Percentiles rank a stretch among this genome's conserved stretches.
Conservation (phyloP, 1,140 invertebrate species). For the Carposina sasakii region DNA sequence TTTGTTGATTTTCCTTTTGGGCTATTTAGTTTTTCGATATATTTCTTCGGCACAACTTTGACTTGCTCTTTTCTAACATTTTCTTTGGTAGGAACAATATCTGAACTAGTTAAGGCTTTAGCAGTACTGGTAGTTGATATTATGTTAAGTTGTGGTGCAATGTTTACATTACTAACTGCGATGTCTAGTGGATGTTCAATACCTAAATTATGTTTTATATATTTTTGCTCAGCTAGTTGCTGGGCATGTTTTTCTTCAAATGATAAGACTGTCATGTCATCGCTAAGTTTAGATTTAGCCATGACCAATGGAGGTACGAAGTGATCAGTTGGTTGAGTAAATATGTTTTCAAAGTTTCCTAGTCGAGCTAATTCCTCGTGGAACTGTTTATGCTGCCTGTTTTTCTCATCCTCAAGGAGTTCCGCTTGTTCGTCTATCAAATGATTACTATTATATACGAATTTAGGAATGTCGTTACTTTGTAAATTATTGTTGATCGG, state of each 20-base stretch:
- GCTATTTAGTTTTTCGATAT: constrained; percentile 40
- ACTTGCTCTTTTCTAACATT: constrained; percentile 29
- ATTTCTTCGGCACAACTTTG: constrained; percentile 54
- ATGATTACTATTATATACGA: constrained; percentile 32
- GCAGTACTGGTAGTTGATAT: too few species aligned
- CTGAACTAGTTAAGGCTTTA: too few species aligned
- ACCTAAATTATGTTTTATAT: constrained; percentile 24
- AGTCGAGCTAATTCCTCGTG: constrained; percentile 54
- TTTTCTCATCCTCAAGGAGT: constrained; percentile 53
- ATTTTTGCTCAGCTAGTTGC: constrained; percentile 45
- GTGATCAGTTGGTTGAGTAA: constrained; percentile 67
- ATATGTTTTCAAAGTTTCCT: constrained; percentile 62
- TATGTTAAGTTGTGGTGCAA: too few species aligned
- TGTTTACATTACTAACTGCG: too few species aligned
- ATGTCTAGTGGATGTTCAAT: too few species aligned
- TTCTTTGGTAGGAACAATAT: constrained; percentile 24
- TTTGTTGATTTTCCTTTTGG: constrained; percentile 21
- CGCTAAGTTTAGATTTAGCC: constrained; percentile 67
- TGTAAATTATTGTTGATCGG: constrained; percentile 43
- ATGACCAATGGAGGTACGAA: constrained; percentile 70
- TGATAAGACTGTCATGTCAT: constrained; percentile 68
- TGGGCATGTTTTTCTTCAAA: constrained; percentile 67
- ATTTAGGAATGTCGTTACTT: constrained; percentile 48
- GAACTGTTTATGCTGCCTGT: constrained; percentile 54
- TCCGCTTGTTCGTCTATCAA: constrained; percentile 35